Conservation (phyloP, 2,797 vertebrate species). For the Hephaestus fuliginosus region DNA sequence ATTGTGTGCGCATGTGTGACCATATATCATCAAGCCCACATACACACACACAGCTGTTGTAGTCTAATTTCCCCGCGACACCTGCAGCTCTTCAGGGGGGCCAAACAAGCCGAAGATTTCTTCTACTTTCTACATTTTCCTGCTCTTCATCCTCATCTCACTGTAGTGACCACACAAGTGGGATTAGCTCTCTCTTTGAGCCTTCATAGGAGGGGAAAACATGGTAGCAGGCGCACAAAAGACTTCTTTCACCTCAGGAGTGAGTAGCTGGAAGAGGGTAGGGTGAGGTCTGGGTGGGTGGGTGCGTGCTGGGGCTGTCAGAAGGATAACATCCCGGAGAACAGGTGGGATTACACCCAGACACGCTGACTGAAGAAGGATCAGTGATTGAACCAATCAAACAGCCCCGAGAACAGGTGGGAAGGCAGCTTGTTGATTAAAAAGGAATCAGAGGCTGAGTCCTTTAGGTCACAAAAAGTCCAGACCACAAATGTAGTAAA, state of each 20-base stretch:
- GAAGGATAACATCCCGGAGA: conserved; percentile 73
- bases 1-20: conserved; percentile 48
- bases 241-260: conserved; percentile 67
- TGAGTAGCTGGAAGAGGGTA: conserved; percentile 32
- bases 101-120: conserved; percentile 9
- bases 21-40: conserved; percentile 43
- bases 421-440: neutral
- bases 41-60: conserved; percentile 58
- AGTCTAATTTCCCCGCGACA: conserved; percentile 53
- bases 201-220: conserved; percentile 33
- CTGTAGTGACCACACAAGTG: conserved; percentile 33
- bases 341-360: conserved; percentile 83
- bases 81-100: conserved; percentile 52
- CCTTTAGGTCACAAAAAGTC: neutral
- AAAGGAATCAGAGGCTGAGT: neutral
- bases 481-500: neutral
- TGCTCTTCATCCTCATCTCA: conserved; percentile 26
- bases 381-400: conserved; percentile 36
- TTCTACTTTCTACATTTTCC: neutral
- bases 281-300: conserved; percentile 37
- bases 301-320: conserved; percentile 47
- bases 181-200: conserved; percentile 41
- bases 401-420: conserved; percentile 51
- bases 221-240: conserved; percentile 62
- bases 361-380: conserved; percentile 48